Evolutionary conservation across 1,140 invertebrate species (phyloP).

Genomic region (Drosophila malerkotliana): DNA sequence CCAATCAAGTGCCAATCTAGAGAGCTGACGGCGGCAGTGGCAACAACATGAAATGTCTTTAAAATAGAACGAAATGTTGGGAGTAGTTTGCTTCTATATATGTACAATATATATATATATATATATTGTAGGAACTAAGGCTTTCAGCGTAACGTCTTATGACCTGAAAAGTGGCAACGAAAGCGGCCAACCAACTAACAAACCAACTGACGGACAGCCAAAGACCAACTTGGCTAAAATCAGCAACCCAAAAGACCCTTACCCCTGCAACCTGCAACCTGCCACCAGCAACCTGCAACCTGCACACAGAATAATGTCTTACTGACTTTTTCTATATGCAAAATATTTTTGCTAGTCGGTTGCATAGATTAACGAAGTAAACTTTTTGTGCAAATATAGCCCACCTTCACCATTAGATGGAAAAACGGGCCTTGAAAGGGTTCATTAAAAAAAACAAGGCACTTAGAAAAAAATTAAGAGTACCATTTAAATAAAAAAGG

Average conservation of each 20-base stretch:
- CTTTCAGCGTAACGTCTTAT: conserved; percentile 74
- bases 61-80: conserved; percentile 79
- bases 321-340: conserved; percentile 46
- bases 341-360: conserved; percentile 59
- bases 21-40: conserved; percentile 63
- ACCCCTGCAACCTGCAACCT: conserved; percentile 3
- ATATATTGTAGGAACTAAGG: not conserved
- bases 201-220: conserved; percentile 58
- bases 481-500: not conserved
- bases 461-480: conserved; percentile 9
- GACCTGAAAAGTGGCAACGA: conserved; percentile 70
- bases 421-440: not conserved
- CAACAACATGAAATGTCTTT: conserved; percentile 76
- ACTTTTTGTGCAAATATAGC: conserved; percentile 39
- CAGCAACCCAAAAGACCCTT: conserved; percentile 38
- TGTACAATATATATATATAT: not conserved
- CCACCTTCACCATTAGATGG: conserved; percentile 8
- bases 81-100: conserved; percentile 4
- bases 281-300: not conserved
- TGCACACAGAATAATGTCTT: conserved; percentile 31
- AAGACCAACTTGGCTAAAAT: conserved; percentile 32
- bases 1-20: conserved; percentile 81
- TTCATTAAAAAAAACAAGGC: conserved; percentile 3
- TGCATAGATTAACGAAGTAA: conserved; percentile 71
- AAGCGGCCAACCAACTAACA: conserved; percentile 59